Percentiles rank a stretch among this genome's conserved stretches.
These are phyloP conservation scores for Tokudaia muenninki DNA, from an alignment of 2,797 vertebrate species.

Conservation along the genomic window DNA sequence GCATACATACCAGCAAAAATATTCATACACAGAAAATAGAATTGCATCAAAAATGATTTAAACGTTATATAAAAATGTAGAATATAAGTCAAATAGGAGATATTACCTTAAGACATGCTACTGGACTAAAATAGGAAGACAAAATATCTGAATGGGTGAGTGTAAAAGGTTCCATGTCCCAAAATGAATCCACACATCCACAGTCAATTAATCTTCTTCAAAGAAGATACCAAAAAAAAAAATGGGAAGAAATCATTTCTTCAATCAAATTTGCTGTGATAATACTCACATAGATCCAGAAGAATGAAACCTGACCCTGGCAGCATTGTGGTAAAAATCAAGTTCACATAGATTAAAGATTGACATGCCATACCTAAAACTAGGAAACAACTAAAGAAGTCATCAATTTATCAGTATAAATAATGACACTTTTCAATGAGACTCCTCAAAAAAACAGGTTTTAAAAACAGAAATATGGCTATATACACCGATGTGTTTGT, in stretches of 20 bases:
- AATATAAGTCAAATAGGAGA: not conserved
- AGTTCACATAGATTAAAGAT: not conserved
- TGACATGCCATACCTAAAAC: not conserved
- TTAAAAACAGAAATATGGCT: not conserved
- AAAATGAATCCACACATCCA: not conserved
- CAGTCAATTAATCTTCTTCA: not conserved
- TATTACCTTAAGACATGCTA: not conserved
- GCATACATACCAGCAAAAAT: not conserved
- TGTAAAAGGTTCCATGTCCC: not conserved
- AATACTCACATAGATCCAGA: not conserved
- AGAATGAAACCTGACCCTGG: not conserved
- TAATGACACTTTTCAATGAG: too few relatives aligned
- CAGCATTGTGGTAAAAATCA: not conserved
- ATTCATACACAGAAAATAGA: not conserved
- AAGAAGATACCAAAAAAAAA: not conserved
- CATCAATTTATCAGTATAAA: not conserved
- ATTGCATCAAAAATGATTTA: not conserved
- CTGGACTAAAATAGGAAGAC: not conserved
- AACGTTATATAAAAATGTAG: not conserved
- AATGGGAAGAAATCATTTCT: not conserved
- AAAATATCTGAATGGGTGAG: not conserved
- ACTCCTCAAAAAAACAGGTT: not conserved
- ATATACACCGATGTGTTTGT: too few relatives aligned
- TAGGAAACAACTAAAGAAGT: not conserved
- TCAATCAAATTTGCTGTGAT: not conserved